Conservation (phyloP, 1,140 invertebrate genomes). For the Monomorium pharaonis region DNA sequence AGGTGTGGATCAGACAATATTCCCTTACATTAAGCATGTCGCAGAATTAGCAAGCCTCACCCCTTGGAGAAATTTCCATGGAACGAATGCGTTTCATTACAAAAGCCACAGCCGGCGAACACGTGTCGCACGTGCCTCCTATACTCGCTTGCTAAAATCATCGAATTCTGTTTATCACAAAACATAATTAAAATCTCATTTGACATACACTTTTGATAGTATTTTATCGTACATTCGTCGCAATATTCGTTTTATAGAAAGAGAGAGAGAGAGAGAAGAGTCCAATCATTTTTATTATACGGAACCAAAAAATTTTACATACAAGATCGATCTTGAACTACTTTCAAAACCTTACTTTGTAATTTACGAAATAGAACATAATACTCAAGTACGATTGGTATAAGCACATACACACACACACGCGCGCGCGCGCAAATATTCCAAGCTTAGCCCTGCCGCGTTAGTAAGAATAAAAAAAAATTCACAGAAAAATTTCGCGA, state of each 20-base stretch:
- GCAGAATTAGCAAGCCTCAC: constrained; percentile 14
- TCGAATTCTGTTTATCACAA: not conserved
- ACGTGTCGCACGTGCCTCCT: not conserved
- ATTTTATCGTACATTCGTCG: not conserved
- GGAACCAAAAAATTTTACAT: not conserved
- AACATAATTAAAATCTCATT: constrained; percentile 2
- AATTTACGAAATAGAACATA: not conserved
- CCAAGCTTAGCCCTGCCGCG: not conserved
- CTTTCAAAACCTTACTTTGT: not conserved
- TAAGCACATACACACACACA: not conserved
- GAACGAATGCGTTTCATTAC: not conserved
- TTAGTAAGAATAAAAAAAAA: not conserved
- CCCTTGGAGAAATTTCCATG: constrained; percentile 16
- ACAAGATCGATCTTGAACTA: not conserved
- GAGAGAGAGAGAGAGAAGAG: not conserved
- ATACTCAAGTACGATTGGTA: not conserved
- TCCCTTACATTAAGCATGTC: constrained; percentile 2
- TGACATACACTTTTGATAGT: not conserved
- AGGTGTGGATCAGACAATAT: constrained; percentile 8
- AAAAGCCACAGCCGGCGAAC: not conserved
- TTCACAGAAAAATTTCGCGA: constrained; percentile 31
- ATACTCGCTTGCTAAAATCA: not conserved
- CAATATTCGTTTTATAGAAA: not conserved
- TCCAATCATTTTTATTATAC: constrained; percentile 22
- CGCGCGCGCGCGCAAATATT: no score